phyloP scores from a whole-genome alignment of 2,113 vertebrate genomes.

The Camelus dromedarius region DNA sequence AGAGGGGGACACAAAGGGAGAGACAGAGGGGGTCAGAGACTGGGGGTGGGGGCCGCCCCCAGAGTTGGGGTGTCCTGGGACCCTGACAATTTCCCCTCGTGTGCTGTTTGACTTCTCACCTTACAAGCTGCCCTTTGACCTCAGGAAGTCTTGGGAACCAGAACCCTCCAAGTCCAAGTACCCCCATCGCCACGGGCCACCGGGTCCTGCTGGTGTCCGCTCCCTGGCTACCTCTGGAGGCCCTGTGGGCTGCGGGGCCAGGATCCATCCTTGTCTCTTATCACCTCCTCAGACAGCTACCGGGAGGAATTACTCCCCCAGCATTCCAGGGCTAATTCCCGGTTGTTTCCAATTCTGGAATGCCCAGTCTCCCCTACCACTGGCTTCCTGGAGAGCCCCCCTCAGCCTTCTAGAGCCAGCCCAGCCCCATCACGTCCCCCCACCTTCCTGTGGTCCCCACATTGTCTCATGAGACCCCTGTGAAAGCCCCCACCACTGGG shows the following conservation, averaged over 20 bases:
- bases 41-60: constrained; percentile 63
- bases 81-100: accelerated
- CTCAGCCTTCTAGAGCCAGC: neutral
- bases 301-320: too few species aligned
- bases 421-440: neutral
- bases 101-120: neutral
- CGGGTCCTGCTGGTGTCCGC: accelerated
- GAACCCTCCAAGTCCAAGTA: constrained; percentile 72
- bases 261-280: neutral
- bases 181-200: neutral
- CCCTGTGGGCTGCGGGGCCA: neutral
- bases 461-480: neutral
- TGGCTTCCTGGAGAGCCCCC: neutral
- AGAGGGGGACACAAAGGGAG: neutral
- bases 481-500: too few species aligned
- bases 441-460: neutral
- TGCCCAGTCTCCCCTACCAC: neutral
- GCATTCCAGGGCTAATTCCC: neutral
- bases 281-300: neutral
- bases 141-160: neutral
- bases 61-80: neutral
- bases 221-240: neutral
- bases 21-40: neutral
- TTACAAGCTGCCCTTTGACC: neutral
- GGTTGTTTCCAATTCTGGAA: neutral